These are phyloP conservation scores for Electrophaes corylata DNA, from an alignment of 2,888 invertebrate genomes.

Conservation along the genomic window DNA sequence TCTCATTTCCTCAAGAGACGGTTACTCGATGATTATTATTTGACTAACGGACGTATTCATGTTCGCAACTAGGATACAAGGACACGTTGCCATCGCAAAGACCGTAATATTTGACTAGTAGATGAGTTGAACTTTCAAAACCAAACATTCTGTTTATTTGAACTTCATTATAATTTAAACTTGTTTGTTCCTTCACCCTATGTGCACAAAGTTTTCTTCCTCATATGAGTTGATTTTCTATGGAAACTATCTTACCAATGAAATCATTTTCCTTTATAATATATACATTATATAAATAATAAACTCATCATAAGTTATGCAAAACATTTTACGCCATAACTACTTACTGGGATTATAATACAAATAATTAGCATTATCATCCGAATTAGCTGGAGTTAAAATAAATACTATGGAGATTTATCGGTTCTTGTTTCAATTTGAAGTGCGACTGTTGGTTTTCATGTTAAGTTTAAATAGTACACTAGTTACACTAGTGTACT, in stretches of 20 bases:
- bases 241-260: too few relatives aligned
- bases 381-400: too few relatives aligned
- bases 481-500: not conserved
- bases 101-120: not conserved
- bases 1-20: not conserved
- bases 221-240: too few relatives aligned
- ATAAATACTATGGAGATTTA: too few relatives aligned
- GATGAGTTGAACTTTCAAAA: not conserved
- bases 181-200: not conserved
- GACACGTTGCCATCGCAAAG: not conserved
- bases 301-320: too few relatives aligned
- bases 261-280: too few relatives aligned
- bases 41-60: not conserved
- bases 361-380: too few relatives aligned
- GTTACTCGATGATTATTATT: not conserved
- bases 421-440: too few relatives aligned
- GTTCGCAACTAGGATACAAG: not conserved
- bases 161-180: not conserved
- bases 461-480: not conserved
- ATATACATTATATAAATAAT: too few relatives aligned
- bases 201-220: too few relatives aligned
- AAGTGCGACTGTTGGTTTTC: not conserved
- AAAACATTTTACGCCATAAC: too few relatives aligned
- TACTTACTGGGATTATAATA: too few relatives aligned
- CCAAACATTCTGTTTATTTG: not conserved